Evolutionary conservation across 2,888 invertebrate genomes (phyloP).

Genomic region (Cheilosia vernalis): DNA sequence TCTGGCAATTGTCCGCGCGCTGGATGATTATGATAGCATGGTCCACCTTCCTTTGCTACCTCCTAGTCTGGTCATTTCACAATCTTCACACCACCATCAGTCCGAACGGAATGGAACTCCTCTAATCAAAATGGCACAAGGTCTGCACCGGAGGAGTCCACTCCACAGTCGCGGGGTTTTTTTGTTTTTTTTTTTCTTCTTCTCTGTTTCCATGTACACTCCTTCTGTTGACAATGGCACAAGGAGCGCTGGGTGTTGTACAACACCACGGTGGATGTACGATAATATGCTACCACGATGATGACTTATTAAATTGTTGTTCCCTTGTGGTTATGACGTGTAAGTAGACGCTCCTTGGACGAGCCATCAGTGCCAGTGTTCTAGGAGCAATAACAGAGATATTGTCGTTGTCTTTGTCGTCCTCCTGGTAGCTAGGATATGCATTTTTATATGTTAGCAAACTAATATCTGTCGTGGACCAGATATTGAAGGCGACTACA

Average conservation of each 20-base stretch:
- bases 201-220: not conserved
- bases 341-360: conserved; percentile 52
- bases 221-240: conserved; percentile 6
- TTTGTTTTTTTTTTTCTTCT: not conserved
- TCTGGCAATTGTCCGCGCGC: conserved; percentile 65
- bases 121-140: conserved; percentile 54
- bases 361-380: conserved; percentile 23
- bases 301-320: conserved; percentile 74
- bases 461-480: conserved; percentile 52
- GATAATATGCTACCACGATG: conserved; percentile 59
- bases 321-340: conserved; percentile 69
- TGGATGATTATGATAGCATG: conserved; percentile 62
- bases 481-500: conserved; percentile 39
- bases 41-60: conserved; percentile 8
- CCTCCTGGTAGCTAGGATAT: conserved; percentile 6
- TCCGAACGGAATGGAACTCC: not conserved
- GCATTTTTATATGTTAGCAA: conserved; percentile 28
- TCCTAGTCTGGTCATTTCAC: conserved; percentile 42
- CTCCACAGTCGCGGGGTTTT: not conserved
- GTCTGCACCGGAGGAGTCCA: conserved; percentile 24
- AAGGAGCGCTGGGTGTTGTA: conserved; percentile 32
- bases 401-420: conserved; percentile 26
- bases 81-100: conserved; percentile 31
- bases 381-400: conserved; percentile 32
- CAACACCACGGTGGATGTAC: conserved; percentile 28